phyloP scores from a whole-genome alignment of 92 coral and sea anemone genomes.

The Pocillopora grandis region DNA sequence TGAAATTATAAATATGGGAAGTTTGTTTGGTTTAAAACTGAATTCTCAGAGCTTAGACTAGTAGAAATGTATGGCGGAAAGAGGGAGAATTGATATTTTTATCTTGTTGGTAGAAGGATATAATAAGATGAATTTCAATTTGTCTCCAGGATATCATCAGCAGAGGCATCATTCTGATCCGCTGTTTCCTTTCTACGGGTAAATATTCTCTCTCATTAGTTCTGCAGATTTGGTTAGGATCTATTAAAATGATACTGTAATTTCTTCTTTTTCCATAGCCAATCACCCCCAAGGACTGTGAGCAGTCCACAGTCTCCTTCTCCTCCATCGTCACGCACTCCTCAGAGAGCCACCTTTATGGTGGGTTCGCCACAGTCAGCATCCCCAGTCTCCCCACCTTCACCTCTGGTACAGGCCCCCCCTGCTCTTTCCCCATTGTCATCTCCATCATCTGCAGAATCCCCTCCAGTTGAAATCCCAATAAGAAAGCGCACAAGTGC shows the following conservation, averaged over 20 bases:
- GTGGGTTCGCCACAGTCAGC: constrained; percentile 78
- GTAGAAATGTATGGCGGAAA: too few relatives aligned
- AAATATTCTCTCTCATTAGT: neutral
- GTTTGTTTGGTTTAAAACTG: too few relatives aligned
- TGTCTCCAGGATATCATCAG: constrained; percentile 48
- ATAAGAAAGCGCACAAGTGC: constrained; percentile 43
- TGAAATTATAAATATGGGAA: too few relatives aligned
- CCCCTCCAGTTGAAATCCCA: constrained; percentile 44
- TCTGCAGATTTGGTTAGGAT: too few relatives aligned
- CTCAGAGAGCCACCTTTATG: constrained; percentile 81
- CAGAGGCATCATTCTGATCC: constrained; percentile 72
- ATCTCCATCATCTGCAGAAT: constrained; percentile 51
- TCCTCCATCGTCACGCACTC: constrained; percentile 61
- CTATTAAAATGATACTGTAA: neutral
- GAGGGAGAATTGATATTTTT: neutral
- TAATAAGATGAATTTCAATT: neutral
- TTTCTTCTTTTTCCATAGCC: constrained; percentile 47
- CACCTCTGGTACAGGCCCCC: constrained; percentile 64
- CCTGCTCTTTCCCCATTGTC: constrained; percentile 49
- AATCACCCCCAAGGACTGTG: constrained; percentile 71
- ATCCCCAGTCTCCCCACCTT: constrained; percentile 71
- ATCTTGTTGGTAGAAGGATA: neutral
- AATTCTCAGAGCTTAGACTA: too few relatives aligned
- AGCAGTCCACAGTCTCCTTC: constrained; percentile 59
- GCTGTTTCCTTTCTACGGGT: constrained; percentile 71